Percentiles rank a stretch among this genome's conserved stretches.
Conservation (phyloP, 2,113 vertebrate species). For the Phodopus roborovskii region DNA sequence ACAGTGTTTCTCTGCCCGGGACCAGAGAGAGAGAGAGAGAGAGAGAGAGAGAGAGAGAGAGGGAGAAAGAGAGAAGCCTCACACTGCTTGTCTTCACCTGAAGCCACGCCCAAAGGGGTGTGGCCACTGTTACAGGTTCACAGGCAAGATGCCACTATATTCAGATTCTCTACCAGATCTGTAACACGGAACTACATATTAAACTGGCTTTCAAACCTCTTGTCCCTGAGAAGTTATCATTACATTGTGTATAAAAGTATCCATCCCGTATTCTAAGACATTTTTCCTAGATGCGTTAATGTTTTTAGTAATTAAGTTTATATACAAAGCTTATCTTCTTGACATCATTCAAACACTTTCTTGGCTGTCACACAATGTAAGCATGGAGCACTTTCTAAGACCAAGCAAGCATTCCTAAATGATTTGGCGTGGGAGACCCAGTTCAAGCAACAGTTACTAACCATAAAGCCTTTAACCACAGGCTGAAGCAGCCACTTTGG, state of each 20-base stretch:
- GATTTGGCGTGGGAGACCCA: slow-evolving; percentile 58
- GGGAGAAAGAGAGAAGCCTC: no score
- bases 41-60: no score
- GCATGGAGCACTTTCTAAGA: slow-evolving; percentile 49
- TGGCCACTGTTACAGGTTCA: no score
- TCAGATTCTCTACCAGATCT: slow-evolving; percentile 46
- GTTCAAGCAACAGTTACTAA: slow-evolving; percentile 34
- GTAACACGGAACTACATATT: slow-evolving; percentile 48
- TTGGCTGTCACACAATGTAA: slow-evolving; percentile 61
- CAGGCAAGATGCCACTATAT: no score
- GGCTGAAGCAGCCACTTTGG: slow-evolving; percentile 3
- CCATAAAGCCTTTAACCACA: neutral
- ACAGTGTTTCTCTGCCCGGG: no score
- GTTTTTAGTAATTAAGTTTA: slow-evolving; percentile 52
- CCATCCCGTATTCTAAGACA: neutral
- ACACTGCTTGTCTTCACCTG: no score
- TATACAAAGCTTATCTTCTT: slow-evolving; percentile 58
- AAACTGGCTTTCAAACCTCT: slow-evolving; percentile 45
- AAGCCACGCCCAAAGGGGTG: no score
- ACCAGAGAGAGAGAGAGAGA: no score
- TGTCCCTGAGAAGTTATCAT: neutral
- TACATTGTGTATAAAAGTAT: slow-evolving; percentile 34
- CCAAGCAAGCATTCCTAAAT: slow-evolving; percentile 17
- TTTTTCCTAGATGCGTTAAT: slow-evolving; percentile 36
- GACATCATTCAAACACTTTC: slow-evolving; percentile 45